These are phyloP conservation scores for Cephonodes hylas DNA, from an alignment of 2,888 invertebrate genomes.

Conservation along the genomic window DNA sequence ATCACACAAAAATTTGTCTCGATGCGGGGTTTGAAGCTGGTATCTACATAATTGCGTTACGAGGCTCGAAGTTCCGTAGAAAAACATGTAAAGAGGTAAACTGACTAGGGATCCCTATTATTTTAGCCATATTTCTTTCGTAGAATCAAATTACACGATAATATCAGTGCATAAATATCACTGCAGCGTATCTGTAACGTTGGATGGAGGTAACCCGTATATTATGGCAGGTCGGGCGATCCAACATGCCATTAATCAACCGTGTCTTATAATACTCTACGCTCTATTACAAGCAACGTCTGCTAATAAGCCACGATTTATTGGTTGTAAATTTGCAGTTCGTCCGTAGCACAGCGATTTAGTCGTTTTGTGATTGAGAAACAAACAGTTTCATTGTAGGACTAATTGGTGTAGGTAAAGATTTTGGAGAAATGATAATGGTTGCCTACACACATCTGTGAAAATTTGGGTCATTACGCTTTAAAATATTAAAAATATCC, in stretches of 20 bases:
- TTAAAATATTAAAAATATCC: no score
- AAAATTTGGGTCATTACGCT: no score
- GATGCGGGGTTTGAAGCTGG: no score
- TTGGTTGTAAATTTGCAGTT: not conserved
- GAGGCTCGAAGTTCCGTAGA: no score
- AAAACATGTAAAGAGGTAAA: not conserved
- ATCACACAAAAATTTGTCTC: no score
- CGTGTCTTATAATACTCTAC: not conserved
- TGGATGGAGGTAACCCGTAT: slow-evolving; percentile 20
- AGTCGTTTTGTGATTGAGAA: not conserved
- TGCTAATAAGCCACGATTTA: not conserved
- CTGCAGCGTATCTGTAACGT: not conserved
- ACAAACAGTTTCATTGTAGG: not conserved
- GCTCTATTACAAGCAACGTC: not conserved
- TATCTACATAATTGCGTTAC: no score
- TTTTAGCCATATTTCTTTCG: not conserved
- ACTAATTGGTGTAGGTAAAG: no score
- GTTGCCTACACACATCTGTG: no score
- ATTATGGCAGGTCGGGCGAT: slow-evolving; percentile 9
- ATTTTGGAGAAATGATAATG: no score
- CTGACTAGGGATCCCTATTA: not conserved
- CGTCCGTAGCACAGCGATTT: no score
- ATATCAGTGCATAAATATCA: not conserved
- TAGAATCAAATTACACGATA: not conserved
- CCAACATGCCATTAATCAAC: not conserved